Evolutionary conservation across 2,797 vertebrate genomes (phyloP).

Genomic region (Mormyrops attenuatus): DNA sequence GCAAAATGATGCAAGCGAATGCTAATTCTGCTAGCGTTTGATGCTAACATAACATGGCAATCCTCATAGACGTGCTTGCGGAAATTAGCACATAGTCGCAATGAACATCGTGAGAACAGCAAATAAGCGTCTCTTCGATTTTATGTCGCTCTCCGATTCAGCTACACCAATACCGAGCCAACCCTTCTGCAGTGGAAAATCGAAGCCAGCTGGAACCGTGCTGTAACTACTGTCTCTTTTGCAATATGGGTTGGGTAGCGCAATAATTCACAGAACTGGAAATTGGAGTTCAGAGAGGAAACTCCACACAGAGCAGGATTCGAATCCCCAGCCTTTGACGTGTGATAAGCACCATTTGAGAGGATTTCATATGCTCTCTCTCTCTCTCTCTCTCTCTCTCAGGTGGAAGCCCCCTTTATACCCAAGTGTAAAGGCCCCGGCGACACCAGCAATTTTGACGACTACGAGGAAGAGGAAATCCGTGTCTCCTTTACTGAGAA

Average conservation of each 20-base stretch:
- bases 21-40: too few species aligned
- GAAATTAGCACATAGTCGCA: too few species aligned
- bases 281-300: not conserved
- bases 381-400: not conserved
- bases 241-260: not conserved
- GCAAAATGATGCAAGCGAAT: too few species aligned
- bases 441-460: slow-evolving; percentile 90
- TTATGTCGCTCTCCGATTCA: too few species aligned
- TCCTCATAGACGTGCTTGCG: too few species aligned
- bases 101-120: too few species aligned
- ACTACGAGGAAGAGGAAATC: slow-evolving; percentile 88
- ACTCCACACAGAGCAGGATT: not conserved
- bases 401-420: slow-evolving; percentile 85
- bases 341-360: not conserved
- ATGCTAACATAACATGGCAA: too few species aligned
- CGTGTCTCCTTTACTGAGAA: slow-evolving; percentile 83
- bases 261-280: not conserved
- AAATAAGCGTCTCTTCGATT: too few species aligned
- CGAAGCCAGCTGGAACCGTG: too few species aligned
- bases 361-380: not conserved
- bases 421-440: slow-evolving; percentile 89
- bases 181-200: too few species aligned
- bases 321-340: not conserved
- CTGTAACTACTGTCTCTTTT: too few species aligned
- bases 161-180: too few species aligned